These are phyloP conservation scores for Neotragus pygmaeus DNA, from an alignment of 2,113 vertebrate species.

Conservation along the genomic window DNA sequence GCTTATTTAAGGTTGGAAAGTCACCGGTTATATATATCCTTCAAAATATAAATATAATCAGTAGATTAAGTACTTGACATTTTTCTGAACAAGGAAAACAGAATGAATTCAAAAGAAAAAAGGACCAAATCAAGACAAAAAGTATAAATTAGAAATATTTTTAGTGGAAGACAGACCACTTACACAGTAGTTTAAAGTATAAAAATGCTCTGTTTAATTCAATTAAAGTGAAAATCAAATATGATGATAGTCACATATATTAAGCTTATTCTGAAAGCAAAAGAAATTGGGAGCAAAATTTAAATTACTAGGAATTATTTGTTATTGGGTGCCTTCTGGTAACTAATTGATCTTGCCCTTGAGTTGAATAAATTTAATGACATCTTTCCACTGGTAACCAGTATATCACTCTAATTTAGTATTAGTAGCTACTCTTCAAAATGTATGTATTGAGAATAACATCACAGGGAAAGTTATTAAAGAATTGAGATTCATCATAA, in stretches of 20 bases:
- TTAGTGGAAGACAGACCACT: background rate
- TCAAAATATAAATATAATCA: background rate
- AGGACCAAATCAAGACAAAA: background rate
- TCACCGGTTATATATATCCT: background rate
- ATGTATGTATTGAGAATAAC: background rate
- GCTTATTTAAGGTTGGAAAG: background rate
- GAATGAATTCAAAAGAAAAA: background rate
- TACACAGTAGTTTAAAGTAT: background rate
- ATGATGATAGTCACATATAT: background rate
- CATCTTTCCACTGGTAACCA: fast-evolving
- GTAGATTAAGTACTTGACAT: background rate
- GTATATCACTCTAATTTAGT: background rate
- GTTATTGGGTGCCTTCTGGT: background rate
- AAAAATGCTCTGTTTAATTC: background rate
- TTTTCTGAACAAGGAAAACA: background rate
- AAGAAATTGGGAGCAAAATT: background rate
- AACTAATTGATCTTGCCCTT: background rate
- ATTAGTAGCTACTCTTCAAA: background rate
- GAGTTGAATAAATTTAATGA: fast-evolving
- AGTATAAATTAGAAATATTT: background rate
- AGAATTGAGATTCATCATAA: background rate
- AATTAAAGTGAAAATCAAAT: background rate
- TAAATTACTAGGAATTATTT: background rate
- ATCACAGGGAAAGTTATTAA: background rate
- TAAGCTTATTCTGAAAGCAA: background rate